These are phyloP conservation scores for Nerophis lumbriciformis DNA, from an alignment of 2,113 vertebrate genomes.

Conservation along the genomic window DNA sequence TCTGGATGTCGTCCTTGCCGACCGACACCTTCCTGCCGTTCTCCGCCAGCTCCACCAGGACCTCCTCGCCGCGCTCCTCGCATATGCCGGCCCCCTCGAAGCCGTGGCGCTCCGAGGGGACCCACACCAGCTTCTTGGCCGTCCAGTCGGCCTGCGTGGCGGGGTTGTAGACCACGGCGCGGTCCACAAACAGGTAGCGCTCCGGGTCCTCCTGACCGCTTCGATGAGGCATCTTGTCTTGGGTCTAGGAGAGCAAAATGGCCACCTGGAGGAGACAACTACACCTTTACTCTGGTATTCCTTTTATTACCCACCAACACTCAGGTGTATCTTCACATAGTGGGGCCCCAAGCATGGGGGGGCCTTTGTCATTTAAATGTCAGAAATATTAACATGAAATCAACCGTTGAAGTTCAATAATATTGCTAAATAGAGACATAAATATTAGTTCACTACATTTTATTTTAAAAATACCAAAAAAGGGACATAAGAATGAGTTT, in stretches of 20 bases:
- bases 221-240: conserved; percentile 83
- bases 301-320: no score
- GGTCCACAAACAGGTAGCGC: conserved; percentile 94
- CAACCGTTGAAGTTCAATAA: no score
- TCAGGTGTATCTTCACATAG: no score
- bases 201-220: conserved; percentile 88
- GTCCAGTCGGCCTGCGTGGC: conserved; percentile 97
- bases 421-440: no score
- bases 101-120: conserved; percentile 91
- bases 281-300: no score
- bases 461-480: no score
- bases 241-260: conserved; percentile 53
- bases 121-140: conserved; percentile 93
- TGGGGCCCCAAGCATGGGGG: no score
- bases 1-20: conserved; percentile 95
- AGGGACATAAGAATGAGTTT: no score
- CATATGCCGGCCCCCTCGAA: conserved; percentile 92
- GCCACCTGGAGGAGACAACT: conserved; percentile 44
- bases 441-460: no score
- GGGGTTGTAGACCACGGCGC: conserved; percentile 93
- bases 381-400: no score
- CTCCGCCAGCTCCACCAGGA: conserved; percentile 88
- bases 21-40: conserved; percentile 91
- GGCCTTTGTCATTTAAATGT: no score
- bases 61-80: conserved; percentile 90